A percentile compares a stretch with the other conserved stretches of the same genome.
Conservation (phyloP, 2,888 invertebrate species). For the Adelphocoris suturalis region DNA sequence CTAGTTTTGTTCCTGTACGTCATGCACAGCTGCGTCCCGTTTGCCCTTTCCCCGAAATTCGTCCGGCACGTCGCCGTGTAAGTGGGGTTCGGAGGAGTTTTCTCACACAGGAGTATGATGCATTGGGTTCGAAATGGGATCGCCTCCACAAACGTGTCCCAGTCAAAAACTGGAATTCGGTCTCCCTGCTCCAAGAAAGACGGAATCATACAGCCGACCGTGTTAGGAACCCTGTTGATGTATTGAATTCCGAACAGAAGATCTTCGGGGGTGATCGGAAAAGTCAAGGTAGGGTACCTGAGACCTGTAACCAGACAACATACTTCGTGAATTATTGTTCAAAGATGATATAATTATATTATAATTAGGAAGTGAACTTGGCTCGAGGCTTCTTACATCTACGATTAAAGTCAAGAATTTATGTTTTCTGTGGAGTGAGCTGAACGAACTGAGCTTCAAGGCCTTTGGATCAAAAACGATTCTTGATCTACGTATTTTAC, state of each 20-base stretch:
- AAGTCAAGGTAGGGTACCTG: neutral
- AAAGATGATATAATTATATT: too few relatives aligned
- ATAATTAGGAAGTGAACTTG: too few relatives aligned
- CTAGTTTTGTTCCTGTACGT: neutral
- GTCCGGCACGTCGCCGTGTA: neutral
- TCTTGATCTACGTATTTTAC: too few relatives aligned
- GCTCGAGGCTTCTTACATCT: too few relatives aligned
- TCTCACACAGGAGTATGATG: neutral
- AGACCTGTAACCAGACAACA: neutral
- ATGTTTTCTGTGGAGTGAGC: too few relatives aligned
- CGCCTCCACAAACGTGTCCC: neutral
- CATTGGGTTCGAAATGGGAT: neutral
- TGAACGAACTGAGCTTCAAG: too few relatives aligned
- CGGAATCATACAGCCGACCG: neutral
- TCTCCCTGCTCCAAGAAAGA: neutral
- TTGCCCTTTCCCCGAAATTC: neutral
- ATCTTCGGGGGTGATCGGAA: neutral
- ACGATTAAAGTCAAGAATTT: too few relatives aligned
- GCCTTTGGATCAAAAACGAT: too few relatives aligned
- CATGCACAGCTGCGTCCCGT: constrained; percentile 25
- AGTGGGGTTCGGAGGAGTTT: neutral
- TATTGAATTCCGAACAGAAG: neutral
- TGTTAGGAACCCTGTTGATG: neutral
- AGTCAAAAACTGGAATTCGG: neutral
- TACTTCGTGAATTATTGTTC: too few relatives aligned